These are phyloP conservation scores for Diarsia mendica DNA, from an alignment of 2,888 invertebrate species.

Conservation along the genomic window DNA sequence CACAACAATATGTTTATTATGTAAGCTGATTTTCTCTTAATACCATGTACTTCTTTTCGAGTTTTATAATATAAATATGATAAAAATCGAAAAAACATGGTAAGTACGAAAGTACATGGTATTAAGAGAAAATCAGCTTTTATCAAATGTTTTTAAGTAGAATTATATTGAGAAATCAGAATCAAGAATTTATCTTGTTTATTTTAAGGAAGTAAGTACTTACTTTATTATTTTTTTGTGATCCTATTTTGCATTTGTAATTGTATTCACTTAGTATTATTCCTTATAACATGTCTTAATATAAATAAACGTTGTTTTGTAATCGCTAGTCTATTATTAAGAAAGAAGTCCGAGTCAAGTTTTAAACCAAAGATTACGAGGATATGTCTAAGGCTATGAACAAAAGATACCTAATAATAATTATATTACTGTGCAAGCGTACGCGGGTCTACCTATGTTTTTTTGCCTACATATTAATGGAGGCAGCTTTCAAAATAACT, in stretches of 20 bases:
- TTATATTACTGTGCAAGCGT: not conserved
- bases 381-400: not conserved
- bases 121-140: too few relatives aligned
- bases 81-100: too few relatives aligned
- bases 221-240: not conserved
- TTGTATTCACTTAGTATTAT: conserved; percentile 3
- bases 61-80: too few relatives aligned
- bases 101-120: too few relatives aligned
- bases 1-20: not conserved
- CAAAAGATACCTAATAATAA: not conserved
- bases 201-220: not conserved
- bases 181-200: conserved; percentile 4
- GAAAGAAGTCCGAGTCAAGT: conserved; percentile 10
- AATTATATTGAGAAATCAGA: conserved; percentile 7
- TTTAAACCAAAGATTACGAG: conserved; percentile 26
- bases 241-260: conserved; percentile 5
- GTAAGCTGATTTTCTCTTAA: conserved; percentile 3
- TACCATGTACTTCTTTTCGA: not conserved
- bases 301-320: conserved; percentile 51
- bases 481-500: not conserved
- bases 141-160: conserved; percentile 1
- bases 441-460: not conserved
- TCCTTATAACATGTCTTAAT: conserved; percentile 26
- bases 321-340: conserved; percentile 47
- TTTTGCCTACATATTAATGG: not conserved